Conservation (phyloP, 1,140 invertebrate genomes). For the Euglossa dilemma region DNA sequence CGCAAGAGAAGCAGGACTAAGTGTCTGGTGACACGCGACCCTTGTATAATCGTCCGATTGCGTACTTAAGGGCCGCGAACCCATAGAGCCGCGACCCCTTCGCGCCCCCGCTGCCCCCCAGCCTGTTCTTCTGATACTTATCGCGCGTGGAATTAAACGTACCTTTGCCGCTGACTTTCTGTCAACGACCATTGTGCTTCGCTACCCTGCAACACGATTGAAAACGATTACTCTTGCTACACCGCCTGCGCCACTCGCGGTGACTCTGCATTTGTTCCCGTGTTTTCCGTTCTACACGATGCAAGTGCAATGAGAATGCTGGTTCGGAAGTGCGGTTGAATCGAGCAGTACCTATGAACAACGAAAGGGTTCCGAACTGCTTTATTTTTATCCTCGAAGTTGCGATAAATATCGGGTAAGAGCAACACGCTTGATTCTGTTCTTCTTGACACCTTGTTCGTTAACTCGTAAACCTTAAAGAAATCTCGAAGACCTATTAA, state of each 20-base stretch:
- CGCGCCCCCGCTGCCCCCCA: neutral
- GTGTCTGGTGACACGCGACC: constrained; percentile 75
- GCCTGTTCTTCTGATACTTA: constrained; percentile 42
- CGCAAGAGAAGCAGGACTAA: constrained; percentile 61
- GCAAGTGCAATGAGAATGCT: neutral
- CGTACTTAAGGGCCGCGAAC: constrained; percentile 44
- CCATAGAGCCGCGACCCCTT: constrained; percentile 3
- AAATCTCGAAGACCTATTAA: too few relatives aligned
- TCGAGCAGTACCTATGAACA: neutral
- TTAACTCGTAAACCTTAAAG: too few relatives aligned
- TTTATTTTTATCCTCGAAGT: too few relatives aligned
- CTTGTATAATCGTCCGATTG: constrained; percentile 70
- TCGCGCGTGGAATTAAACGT: constrained; percentile 59
- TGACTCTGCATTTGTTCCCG: neutral
- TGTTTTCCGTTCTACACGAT: constrained; percentile 11
- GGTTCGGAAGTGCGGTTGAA: neutral
- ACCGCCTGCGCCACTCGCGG: constrained; percentile 11
- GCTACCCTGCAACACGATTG: constrained; percentile 24
- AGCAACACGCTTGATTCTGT: too few relatives aligned
- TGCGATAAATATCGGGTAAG: too few relatives aligned
- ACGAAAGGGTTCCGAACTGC: too few relatives aligned
- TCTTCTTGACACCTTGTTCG: too few relatives aligned
- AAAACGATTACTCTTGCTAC: constrained; percentile 27
- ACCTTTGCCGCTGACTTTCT: constrained; percentile 15
- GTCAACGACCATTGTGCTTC: constrained; percentile 20